Evolutionary conservation across 2,888 invertebrate species (phyloP).

Genomic region (Plagodis dolabraria): DNA sequence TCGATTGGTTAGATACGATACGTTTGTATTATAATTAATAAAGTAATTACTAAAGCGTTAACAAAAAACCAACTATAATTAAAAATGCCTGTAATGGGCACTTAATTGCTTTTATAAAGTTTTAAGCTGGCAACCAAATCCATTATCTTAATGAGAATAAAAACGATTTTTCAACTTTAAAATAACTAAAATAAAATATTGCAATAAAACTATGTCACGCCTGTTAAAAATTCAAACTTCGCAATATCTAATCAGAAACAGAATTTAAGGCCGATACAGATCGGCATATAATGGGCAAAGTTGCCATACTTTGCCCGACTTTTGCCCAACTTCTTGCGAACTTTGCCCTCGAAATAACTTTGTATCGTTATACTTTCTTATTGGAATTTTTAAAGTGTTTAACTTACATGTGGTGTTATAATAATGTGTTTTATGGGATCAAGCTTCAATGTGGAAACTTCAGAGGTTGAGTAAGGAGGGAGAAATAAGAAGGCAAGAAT

Average conservation of each 20-base stretch:
- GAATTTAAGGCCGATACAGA: slow-evolving; percentile 26
- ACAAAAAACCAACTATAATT: too few species aligned
- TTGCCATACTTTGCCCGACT: slow-evolving; percentile 19
- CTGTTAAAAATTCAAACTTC: slow-evolving; percentile 17
- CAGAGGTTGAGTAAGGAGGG: neutral
- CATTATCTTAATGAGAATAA: neutral
- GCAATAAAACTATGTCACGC: slow-evolving; percentile 12
- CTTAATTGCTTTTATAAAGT: too few species aligned
- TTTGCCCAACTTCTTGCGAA: slow-evolving; percentile 9
- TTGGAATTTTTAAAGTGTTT: slow-evolving; percentile 29
- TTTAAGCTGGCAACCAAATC: too few species aligned
- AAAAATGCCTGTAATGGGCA: too few species aligned
- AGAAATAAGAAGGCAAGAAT: too few species aligned
- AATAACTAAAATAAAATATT: slow-evolving; percentile 6
- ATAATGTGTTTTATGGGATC: slow-evolving; percentile 17
- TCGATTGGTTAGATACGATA: too few species aligned
- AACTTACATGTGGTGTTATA: slow-evolving; percentile 18
- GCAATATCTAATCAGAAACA: slow-evolving; percentile 23
- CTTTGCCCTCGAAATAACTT: slow-evolving; percentile 17
- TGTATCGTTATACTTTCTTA: slow-evolving; percentile 21
- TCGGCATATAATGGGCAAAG: slow-evolving; percentile 25
- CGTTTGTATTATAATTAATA: too few species aligned
- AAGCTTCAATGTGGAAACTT: neutral
- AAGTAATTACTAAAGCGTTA: too few species aligned
- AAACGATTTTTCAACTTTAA: slow-evolving; percentile 8